Percentiles rank a stretch among this genome's conserved stretches.
These are phyloP conservation scores for Paracanthobrama guichenoti DNA, from an alignment of 2,113 vertebrate genomes.

Conservation along the genomic window DNA sequence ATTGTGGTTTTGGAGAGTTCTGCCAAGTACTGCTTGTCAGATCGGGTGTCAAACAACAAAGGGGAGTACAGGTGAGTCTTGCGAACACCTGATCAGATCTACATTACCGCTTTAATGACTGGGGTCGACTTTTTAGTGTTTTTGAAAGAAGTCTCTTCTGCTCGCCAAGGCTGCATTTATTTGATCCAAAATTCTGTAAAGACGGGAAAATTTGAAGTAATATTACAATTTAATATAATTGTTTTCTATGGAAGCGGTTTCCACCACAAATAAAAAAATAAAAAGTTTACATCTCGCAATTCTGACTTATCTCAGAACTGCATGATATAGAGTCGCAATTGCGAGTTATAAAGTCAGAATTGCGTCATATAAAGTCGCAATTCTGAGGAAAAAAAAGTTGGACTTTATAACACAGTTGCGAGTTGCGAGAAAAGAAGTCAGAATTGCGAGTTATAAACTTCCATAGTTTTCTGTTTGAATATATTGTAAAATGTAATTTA, in stretches of 20 bases:
- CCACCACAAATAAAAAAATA: too few species aligned
- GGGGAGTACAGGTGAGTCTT: conserved; percentile 92
- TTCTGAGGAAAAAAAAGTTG: too few species aligned
- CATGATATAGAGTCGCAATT: too few species aligned
- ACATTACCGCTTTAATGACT: too few species aligned
- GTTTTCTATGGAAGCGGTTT: background rate
- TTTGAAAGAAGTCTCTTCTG: background rate
- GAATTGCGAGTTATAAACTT: too few species aligned
- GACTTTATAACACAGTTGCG: too few species aligned
- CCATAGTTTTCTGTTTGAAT: background rate
- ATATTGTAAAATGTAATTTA: background rate
- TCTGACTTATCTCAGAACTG: too few species aligned
- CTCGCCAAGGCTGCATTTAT: background rate
- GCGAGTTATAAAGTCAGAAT: too few species aligned
- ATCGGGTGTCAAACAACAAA: conserved; percentile 93
- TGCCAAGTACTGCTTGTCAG: conserved; percentile 89
- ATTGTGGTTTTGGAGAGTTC: conserved; percentile 94
- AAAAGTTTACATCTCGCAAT: too few species aligned
- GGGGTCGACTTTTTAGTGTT: too few species aligned
- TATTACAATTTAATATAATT: background rate
- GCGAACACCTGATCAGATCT: background rate
- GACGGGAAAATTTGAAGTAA: background rate
- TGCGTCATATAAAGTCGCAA: too few species aligned
- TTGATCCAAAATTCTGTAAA: background rate
- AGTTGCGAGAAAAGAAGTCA: too few species aligned